Evolutionary conservation across 2,888 invertebrate genomes (phyloP).

Genomic region (Rhodophaea formosa): DNA sequence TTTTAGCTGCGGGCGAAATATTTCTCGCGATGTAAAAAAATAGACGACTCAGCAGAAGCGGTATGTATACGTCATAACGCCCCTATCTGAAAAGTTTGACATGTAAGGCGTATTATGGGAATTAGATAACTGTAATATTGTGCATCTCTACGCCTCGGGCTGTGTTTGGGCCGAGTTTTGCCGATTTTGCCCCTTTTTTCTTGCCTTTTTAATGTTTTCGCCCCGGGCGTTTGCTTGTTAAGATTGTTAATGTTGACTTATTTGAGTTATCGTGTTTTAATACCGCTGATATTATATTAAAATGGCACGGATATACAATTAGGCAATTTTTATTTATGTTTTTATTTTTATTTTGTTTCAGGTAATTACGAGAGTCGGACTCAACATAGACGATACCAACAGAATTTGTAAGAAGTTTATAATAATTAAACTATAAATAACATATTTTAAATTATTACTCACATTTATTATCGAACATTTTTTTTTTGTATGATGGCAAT

Average conservation of each 20-base stretch:
- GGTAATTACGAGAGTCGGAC: slow-evolving; percentile 38
- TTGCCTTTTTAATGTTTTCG: slow-evolving; percentile 14
- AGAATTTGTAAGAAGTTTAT: neutral
- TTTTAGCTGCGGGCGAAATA: slow-evolving; percentile 20
- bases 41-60: slow-evolving; percentile 42
- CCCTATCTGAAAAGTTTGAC: slow-evolving; percentile 71
- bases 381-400: neutral
- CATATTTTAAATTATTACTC: no score
- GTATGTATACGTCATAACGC: slow-evolving; percentile 48
- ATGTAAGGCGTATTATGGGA: slow-evolving; percentile 71
- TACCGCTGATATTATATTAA: neutral
- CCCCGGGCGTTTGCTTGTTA: slow-evolving; percentile 20
- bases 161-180: slow-evolving; percentile 6
- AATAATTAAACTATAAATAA: no score
- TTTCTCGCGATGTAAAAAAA: slow-evolving; percentile 22
- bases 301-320: neutral
- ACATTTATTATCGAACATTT: no score
- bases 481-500: no score
- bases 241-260: slow-evolving; percentile 11
- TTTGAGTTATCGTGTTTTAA: slow-evolving; percentile 8
- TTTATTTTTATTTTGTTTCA: slow-evolving; percentile 36
- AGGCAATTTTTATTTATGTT: neutral
- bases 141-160: slow-evolving; percentile 18
- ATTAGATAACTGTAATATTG: slow-evolving; percentile 68
- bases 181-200: slow-evolving; percentile 13